Evolutionary conservation across 2,113 vertebrate species (phyloP).

Genomic region (Syngnathus floridae): DNA sequence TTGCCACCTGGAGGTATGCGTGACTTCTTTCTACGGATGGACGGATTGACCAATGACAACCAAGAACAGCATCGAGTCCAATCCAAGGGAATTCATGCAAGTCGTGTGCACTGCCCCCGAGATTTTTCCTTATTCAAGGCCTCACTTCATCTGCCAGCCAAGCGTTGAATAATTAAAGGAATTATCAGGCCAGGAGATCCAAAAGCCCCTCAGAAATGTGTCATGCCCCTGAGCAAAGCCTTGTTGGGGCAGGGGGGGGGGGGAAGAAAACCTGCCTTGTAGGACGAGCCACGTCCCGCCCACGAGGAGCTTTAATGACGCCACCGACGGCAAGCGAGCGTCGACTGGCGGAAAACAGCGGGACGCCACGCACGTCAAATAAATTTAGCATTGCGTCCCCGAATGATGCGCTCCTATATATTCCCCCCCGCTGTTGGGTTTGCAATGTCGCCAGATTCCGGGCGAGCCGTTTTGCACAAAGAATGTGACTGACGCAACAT

Average conservation of each 20-base stretch:
- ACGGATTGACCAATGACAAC: not conserved
- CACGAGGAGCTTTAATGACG: conserved; percentile 59
- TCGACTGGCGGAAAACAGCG: conserved; percentile 60
- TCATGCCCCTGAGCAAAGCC: conserved; percentile 65
- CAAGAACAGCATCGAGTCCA: conserved; percentile 23
- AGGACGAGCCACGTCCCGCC: conserved; percentile 35
- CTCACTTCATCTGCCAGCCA: conserved; percentile 59
- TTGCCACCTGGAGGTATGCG: too few species aligned
- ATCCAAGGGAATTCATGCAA: conserved; percentile 45
- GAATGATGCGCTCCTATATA: conserved; percentile 42
- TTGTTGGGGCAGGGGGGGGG: conserved; percentile 22
- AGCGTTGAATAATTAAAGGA: conserved; percentile 68
- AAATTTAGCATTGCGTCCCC: conserved; percentile 47
- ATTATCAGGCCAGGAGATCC: conserved; percentile 65
- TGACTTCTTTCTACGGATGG: too few species aligned
- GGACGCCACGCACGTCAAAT: conserved; percentile 57
- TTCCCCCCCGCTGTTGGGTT: conserved; percentile 44
- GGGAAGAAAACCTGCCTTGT: conserved; percentile 17
- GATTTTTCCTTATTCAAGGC: conserved; percentile 63
- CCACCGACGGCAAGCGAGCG: conserved; percentile 59
- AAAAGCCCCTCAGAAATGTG: conserved; percentile 67
- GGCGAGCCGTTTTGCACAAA: conserved; percentile 53
- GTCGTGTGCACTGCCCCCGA: conserved; percentile 48
- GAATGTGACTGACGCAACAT: conserved; percentile 66
- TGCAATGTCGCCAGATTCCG: conserved; percentile 57